These are phyloP conservation scores for Periophthalmodon schlosseri DNA, from an alignment of 2,113 vertebrate genomes.

Conservation along the genomic window DNA sequence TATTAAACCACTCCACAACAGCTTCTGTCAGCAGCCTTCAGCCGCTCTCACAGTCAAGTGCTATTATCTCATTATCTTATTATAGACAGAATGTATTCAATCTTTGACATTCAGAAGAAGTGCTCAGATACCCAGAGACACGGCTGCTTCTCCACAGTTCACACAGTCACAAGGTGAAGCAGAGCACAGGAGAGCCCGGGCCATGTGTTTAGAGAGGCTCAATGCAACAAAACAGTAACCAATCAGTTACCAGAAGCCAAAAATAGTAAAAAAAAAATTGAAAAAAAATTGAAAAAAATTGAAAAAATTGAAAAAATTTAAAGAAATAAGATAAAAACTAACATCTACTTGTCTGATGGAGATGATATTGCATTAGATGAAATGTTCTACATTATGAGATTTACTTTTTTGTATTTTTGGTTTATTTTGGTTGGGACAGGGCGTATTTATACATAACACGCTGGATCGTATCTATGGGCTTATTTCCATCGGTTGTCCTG, in stretches of 20 bases:
- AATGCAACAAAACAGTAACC: neutral
- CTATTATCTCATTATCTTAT: constrained; percentile 60
- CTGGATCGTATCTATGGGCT: neutral
- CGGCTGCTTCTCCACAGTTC: constrained; percentile 8
- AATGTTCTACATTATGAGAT: no score
- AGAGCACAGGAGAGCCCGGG: neutral
- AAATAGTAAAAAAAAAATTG: no score
- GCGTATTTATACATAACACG: no score
- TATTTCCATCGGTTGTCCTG: neutral
- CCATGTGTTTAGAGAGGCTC: neutral
- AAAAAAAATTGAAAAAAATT: no score
- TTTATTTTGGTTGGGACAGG: no score
- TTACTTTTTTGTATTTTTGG: no score
- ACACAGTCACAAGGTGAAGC: neutral
- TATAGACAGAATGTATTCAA: constrained; percentile 41
- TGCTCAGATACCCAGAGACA: constrained; percentile 37
- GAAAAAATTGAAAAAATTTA: no score
- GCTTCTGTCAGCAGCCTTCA: constrained; percentile 47
- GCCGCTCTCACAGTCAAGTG: constrained; percentile 50
- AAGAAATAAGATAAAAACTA: no score
- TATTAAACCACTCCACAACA: constrained; percentile 39
- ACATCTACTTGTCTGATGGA: no score
- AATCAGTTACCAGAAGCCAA: no score
- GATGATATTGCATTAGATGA: no score
- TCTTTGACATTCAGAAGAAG: constrained; percentile 57